Evolutionary conservation across 2,888 invertebrate species (phyloP).

Genomic region (Pterostichus niger): DNA sequence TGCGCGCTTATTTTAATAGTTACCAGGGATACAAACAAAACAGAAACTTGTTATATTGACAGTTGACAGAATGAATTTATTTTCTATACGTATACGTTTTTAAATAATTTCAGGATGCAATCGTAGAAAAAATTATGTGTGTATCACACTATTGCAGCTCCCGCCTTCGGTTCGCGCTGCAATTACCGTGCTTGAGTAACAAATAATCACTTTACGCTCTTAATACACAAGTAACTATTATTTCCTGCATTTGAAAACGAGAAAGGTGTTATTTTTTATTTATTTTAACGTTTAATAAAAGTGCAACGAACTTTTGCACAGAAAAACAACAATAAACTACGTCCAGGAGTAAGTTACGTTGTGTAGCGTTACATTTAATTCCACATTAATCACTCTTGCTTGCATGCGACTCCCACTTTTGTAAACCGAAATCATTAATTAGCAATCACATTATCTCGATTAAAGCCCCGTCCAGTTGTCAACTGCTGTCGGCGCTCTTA

Average conservation of each 20-base stretch:
- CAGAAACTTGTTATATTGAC: no score
- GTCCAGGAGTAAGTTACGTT: neutral
- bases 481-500: conserved; percentile 47
- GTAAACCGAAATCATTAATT: conserved; percentile 59
- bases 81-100: no score
- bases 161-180: no score
- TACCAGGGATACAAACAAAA: no score
- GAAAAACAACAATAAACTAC: neutral
- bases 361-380: conserved; percentile 25
- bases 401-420: conserved; percentile 19
- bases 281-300: neutral
- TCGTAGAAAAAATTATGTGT: no score
- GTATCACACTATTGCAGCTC: no score
- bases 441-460: conserved; percentile 64
- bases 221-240: no score
- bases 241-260: neutral
- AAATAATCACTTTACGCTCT: no score
- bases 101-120: no score
- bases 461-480: conserved; percentile 48
- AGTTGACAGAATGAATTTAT: no score
- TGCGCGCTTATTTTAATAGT: no score
- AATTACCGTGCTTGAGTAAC: no score
- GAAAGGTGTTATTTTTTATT: neutral
- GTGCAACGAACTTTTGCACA: neutral
- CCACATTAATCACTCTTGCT: conserved; percentile 36